Evolutionary conservation across 2,888 invertebrate genomes (phyloP), one percentile per base, ranked within the genome.

Genomic region (Leptinotarsa peninsularis): DNA sequence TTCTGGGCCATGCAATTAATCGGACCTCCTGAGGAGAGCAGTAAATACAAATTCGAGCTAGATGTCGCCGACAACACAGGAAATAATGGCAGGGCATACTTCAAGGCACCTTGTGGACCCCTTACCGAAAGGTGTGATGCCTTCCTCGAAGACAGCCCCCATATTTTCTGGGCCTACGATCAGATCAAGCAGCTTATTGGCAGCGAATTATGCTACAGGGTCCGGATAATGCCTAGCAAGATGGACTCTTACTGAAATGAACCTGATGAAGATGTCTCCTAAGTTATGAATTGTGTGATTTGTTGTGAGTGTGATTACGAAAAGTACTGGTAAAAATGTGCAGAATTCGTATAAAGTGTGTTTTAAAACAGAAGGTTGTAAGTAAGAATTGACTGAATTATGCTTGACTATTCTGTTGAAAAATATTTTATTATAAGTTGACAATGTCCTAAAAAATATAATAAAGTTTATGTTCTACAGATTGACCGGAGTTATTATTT

Each of bases 1-100:
- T 75, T 78, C 67, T 87, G 85, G 84, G 74, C 82, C 17, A 76
- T 86, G 70, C 87, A 88, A 73, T 76, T 84, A 10, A 75, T 86
- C 13, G 86, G 86, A 5, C 81, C 84, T 0, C 50, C 77, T 5
- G 84, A 83, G 60, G 82, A 85, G 33, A 76, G 81, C 71, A 54
- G 58, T 4, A 81, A 82, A 18, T 87, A 84, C 71, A 81, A 80
- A 73, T 86, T 83, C 75, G 87, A 86, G 76, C 74, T 87, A 15
- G 86, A 87, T 78, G 80, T 87, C 72, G 74, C 82, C 23, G 85
- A 85, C 78, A 81, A 75, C 67, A 80, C 74, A 56, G 80, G 81
- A 14, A 81, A 81, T 56, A 75, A 79, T 54, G 66, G 66, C 50
- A 78, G 83, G 54, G 75, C 82, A 14, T 83, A 81, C 73, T 74